phyloP scores from a whole-genome alignment of 2,797 vertebrate species.

The Distichodus sexfasciatus region DNA sequence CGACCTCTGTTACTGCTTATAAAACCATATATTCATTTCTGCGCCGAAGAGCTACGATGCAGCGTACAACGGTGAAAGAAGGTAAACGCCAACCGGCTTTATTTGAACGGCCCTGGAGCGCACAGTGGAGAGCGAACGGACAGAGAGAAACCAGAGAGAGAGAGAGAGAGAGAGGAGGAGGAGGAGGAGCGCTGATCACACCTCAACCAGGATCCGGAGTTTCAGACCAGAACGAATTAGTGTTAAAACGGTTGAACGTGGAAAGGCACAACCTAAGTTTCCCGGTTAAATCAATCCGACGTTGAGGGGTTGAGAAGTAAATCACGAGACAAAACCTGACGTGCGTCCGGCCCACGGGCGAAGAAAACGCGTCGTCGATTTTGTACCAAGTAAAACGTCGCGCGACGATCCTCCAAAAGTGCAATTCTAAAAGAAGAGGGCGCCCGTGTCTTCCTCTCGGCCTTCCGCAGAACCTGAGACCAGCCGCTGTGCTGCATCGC shows the following conservation, averaged over 20 bases:
- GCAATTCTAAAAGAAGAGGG: slow-evolving; percentile 52
- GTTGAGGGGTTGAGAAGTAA: slow-evolving; percentile 3
- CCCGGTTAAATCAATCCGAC: slow-evolving; percentile 44
- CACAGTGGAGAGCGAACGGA: slow-evolving; percentile 28
- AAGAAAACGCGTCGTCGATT: not conserved
- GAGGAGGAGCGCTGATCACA: slow-evolving; percentile 15
- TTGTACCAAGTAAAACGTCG: not conserved
- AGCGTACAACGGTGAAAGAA: slow-evolving; percentile 39
- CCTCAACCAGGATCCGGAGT: slow-evolving; percentile 28
- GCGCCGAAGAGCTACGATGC: slow-evolving; percentile 35
- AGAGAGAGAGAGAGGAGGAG: too few species aligned
- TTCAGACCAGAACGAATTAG: slow-evolving; percentile 30
- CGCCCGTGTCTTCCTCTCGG: slow-evolving; percentile 36
- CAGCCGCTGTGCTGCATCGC: slow-evolving; percentile 54
- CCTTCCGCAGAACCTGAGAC: slow-evolving; percentile 57
- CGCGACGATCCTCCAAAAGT: slow-evolving; percentile 39
- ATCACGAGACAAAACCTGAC: slow-evolving; percentile 29
- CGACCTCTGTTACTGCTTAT: slow-evolving; percentile 38
- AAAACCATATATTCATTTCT: slow-evolving; percentile 29
- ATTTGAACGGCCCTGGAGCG: slow-evolving; percentile 13
- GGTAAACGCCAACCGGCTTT: slow-evolving; percentile 35
- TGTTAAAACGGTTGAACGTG: slow-evolving; percentile 51
- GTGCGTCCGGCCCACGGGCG: too few species aligned
- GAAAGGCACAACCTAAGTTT: slow-evolving; percentile 58
- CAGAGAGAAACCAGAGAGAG: not conserved